Evolutionary conservation across 1,140 invertebrate species (phyloP), one percentile per base, ranked within the genome.

Genomic region (Oncopodura yosiiana): DNA sequence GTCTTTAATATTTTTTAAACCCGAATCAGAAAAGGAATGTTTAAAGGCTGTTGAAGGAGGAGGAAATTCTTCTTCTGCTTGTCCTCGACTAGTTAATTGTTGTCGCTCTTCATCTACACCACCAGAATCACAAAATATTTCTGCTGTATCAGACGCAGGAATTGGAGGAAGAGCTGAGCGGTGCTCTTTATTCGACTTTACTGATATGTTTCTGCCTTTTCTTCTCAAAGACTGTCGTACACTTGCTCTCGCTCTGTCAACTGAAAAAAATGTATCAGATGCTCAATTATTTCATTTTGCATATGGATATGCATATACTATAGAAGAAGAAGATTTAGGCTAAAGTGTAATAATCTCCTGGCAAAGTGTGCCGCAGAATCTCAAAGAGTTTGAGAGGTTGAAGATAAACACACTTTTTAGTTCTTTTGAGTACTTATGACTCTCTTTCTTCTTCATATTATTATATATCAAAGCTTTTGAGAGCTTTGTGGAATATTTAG

Each of bases 161-260:
- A 54, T 60, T 12, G 57, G 44, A 9, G 58, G 53, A 14, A 63
- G 51, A 14, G 46, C 5, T 19, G 49, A 29, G 16, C 4, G 38
- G 14, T 32, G 21, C 16, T n/a, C 16, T 6, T 56, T 53, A 23
- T 37, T 45, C 24, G 61, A 50, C 43, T 54, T 62, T 18, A 53
- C 23, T n/a, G 56, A 55, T 4, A 53, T 29, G 23, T 49, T 39
- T 26, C 57, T 30, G 12, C 34, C 38, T 41, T 63, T 63, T 11
- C 61, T 50, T 36, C 66, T 61, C 29, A 71, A 63, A 5, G 69
- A 70, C 60, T 69, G 67, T 65, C 79, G 73, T 66, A 83, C 81
- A 29, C 79, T 81, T 63, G 79, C 79, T 58, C 79, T 70, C 34
- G 80, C 81, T 64, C 81, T 74, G 69, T 80, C 78, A 69, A 83